Percentiles rank a stretch among this genome's conserved stretches.
Conservation (phyloP, 1,140 invertebrate species). For the Mercenaria mercenaria region DNA sequence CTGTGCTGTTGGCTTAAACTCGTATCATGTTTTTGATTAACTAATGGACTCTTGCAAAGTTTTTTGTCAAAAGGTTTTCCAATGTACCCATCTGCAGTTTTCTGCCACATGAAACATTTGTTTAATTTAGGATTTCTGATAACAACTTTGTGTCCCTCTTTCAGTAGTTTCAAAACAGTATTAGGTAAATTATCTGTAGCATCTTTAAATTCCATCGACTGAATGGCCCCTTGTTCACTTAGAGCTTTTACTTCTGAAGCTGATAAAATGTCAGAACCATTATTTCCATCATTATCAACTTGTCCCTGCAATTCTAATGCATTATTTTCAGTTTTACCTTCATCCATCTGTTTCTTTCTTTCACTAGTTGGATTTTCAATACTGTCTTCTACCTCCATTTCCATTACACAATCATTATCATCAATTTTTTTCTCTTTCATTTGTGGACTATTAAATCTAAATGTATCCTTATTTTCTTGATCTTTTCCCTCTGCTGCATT, state of each 20-base stretch:
- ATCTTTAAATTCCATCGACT: neutral
- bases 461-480: neutral
- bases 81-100: constrained; percentile 58
- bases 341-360: neutral
- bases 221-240: neutral
- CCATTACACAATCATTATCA: neutral
- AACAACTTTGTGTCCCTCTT: constrained; percentile 63
- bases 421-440: neutral
- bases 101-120: constrained; percentile 63
- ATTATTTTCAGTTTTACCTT: neutral
- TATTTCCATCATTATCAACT: neutral
- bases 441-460: neutral
- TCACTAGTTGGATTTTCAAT: neutral
- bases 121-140: constrained; percentile 56
- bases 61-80: constrained; percentile 62
- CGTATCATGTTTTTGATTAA: neutral
- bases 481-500: neutral
- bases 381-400: neutral
- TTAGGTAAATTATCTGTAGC: neutral
- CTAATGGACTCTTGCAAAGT: neutral
- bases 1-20: neutral
- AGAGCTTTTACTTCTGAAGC: neutral
- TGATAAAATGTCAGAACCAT: no score
- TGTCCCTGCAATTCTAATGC: neutral
- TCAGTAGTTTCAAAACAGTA: constrained; percentile 49